Evolutionary conservation across 2,113 vertebrate genomes (phyloP).

Genomic region (Chamaea fasciata): DNA sequence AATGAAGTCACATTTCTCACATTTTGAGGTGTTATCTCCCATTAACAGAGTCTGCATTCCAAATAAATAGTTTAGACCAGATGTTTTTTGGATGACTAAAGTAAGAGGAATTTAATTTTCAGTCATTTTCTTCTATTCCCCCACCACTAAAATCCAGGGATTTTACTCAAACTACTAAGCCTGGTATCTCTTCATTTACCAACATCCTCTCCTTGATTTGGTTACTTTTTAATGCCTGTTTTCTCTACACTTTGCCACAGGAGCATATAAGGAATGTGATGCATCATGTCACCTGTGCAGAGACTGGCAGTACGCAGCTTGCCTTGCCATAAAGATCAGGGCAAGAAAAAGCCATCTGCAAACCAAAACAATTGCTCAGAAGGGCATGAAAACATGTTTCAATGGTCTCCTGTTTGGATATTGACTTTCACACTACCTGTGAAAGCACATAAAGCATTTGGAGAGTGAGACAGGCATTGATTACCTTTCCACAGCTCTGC

Average conservation of each 20-base stretch:
- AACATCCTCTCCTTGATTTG: background rate
- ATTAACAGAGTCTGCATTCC: background rate
- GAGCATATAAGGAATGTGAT: background rate
- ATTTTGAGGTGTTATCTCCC: background rate
- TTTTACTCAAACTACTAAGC: background rate
- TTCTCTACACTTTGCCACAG: background rate
- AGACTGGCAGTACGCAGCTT: background rate
- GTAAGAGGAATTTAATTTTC: background rate
- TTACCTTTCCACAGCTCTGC: slow-evolving; percentile 11
- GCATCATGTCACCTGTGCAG: background rate
- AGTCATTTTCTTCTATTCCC: background rate
- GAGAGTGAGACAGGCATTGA: slow-evolving; percentile 9
- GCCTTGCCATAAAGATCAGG: background rate
- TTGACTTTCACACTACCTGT: background rate
- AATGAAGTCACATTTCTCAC: background rate
- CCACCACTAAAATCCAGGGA: background rate
- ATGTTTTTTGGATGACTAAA: background rate
- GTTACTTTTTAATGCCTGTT: background rate
- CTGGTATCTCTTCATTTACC: background rate
- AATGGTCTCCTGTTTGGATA: background rate
- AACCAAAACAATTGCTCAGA: background rate
- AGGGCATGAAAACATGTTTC: background rate
- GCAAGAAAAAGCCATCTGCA: background rate
- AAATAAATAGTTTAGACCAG: background rate
- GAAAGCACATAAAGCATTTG: background rate